Conservation (phyloP, 2,888 invertebrate genomes). For the Psylliodes chrysocephalus region DNA sequence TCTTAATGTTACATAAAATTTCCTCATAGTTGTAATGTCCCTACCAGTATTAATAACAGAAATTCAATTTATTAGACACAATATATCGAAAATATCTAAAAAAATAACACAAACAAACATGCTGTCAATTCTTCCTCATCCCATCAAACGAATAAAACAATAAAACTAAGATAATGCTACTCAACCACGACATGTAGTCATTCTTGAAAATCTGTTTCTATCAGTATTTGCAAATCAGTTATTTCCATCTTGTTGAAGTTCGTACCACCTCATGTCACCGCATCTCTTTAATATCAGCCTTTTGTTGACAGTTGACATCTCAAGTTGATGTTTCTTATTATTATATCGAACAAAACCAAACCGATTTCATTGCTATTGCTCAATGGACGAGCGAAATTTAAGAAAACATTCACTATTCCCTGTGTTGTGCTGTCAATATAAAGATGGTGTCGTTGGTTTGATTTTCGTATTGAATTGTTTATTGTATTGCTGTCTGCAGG, state of each 20-base stretch:
- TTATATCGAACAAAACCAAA: constrained; percentile 16
- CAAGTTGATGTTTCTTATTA: constrained; percentile 36
- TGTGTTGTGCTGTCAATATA: neutral
- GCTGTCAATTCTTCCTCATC: neutral
- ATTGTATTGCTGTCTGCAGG: neutral
- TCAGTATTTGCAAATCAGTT: constrained; percentile 40
- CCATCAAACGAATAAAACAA: constrained; percentile 16
- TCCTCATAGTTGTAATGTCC: too few species aligned
- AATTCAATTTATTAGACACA: neutral
- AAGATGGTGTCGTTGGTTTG: neutral
- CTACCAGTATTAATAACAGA: neutral
- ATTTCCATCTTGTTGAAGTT: constrained; percentile 39
- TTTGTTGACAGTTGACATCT: constrained; percentile 9
- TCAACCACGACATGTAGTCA: constrained; percentile 26
- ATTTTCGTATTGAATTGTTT: neutral
- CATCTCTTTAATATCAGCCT: constrained; percentile 28
- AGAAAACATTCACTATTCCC: neutral
- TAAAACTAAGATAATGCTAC: constrained; percentile 30
- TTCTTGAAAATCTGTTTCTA: constrained; percentile 40
- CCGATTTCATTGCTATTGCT: constrained; percentile 8
- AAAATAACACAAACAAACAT: neutral
- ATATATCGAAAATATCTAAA: neutral
- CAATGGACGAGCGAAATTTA: neutral
- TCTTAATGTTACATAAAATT: too few species aligned
- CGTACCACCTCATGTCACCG: constrained; percentile 24